Evolutionary conservation across 2,888 invertebrate genomes (phyloP).

Genomic region (Leucophora obtusa): DNA sequence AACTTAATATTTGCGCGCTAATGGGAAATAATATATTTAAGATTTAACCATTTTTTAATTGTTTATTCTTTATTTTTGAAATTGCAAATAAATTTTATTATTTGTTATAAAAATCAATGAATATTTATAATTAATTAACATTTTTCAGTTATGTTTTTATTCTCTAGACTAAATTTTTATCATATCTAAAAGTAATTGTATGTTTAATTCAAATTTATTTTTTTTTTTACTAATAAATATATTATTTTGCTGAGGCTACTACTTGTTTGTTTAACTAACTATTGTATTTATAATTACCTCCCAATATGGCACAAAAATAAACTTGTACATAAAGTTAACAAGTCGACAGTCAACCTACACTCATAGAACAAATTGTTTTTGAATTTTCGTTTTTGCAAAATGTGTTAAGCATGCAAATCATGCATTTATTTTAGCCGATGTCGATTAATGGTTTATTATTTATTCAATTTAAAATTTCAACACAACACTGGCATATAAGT

Average conservation of each 20-base stretch:
- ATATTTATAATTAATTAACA: no score
- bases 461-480: neutral
- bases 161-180: no score
- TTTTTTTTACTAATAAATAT: neutral
- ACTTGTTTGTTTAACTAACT: slow-evolving; percentile 1
- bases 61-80: neutral
- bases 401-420: slow-evolving; percentile 18
- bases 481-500: neutral
- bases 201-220: no score
- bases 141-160: no score
- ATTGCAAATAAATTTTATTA: slow-evolving; percentile 17
- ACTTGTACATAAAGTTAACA: slow-evolving; percentile 7
- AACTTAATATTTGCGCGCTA: no score
- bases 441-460: neutral
- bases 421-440: neutral
- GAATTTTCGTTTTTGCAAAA: neutral
- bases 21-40: no score
- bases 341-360: slow-evolving; percentile 7
- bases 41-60: no score
- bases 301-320: slow-evolving; percentile 57
- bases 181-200: no score
- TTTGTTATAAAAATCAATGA: neutral
- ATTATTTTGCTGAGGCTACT: neutral
- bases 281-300: slow-evolving; percentile 59
- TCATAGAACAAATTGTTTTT: neutral